Percentiles rank a stretch among this genome's conserved stretches.
Evolutionary conservation across 1,140 invertebrate genomes (phyloP).

Genomic region (Polypedilum pembai): DNA sequence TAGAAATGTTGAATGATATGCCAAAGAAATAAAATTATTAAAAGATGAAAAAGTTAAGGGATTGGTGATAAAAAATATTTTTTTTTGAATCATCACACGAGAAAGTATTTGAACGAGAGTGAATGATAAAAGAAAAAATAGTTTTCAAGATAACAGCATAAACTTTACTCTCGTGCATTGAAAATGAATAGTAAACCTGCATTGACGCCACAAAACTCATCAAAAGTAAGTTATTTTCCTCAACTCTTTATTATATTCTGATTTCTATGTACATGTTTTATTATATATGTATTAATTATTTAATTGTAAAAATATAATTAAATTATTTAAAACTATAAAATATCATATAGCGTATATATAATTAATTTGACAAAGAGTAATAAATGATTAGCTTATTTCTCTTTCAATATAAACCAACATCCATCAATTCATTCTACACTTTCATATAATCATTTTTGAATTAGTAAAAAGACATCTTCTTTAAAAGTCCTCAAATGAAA

Average conservation of each 20-base stretch:
- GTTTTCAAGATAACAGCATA: not conserved
- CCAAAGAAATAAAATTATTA: not conserved
- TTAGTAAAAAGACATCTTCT: not conserved
- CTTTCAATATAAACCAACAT: too few relatives aligned
- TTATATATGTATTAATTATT: too few relatives aligned
- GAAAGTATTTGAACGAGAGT: not conserved
- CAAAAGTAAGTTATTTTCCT: not conserved
- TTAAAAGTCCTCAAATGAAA: not conserved
- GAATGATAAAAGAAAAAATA: not conserved
- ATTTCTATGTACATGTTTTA: too few relatives aligned
- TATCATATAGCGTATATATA: too few relatives aligned
- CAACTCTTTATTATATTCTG: not conserved
- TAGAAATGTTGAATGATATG: not conserved
- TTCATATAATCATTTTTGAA: constrained; percentile 12
- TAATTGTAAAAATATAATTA: too few relatives aligned
- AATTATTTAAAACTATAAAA: too few relatives aligned
- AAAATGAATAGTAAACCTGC: constrained; percentile 24
- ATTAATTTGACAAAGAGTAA: too few relatives aligned
- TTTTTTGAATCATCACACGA: not conserved
- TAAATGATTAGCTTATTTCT: too few relatives aligned
- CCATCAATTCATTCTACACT: not conserved
- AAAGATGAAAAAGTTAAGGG: constrained; percentile 15
- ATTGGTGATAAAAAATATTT: not conserved
- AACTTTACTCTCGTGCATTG: not conserved
- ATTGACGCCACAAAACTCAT: constrained; percentile 14